These are phyloP conservation scores for Polypedilum pembai DNA, from an alignment of 1,140 invertebrate genomes.

Conservation along the genomic window DNA sequence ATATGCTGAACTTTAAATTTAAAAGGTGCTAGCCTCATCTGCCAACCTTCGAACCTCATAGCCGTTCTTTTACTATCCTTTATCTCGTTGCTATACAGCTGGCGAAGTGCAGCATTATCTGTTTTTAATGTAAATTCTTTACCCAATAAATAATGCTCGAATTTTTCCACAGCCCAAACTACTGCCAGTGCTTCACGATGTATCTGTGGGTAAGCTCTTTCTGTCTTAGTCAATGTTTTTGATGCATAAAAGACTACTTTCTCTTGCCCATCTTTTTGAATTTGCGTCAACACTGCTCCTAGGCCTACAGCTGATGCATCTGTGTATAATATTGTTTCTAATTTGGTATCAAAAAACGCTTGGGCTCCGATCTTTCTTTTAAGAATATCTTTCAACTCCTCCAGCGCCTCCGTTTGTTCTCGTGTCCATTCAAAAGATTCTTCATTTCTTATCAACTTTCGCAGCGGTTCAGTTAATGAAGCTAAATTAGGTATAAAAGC, in stretches of 20 bases:
- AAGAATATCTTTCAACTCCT: slow-evolving; percentile 32
- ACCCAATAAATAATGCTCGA: slow-evolving; percentile 36
- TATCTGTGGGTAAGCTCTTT: slow-evolving; percentile 43
- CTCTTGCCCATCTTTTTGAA: slow-evolving; percentile 28
- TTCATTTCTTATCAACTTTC: slow-evolving; percentile 32
- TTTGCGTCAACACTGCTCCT: slow-evolving; percentile 36
- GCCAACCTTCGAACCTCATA: slow-evolving; percentile 40
- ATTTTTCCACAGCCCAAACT: slow-evolving; percentile 39
- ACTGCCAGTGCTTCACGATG: slow-evolving; percentile 41
- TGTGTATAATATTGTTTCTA: slow-evolving; percentile 34
- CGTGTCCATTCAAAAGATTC: slow-evolving; percentile 29
- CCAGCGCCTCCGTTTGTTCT: slow-evolving; percentile 32
- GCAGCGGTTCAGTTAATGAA: slow-evolving; percentile 35
- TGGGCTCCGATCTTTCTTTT: background rate
- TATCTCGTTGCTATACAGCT: slow-evolving; percentile 35
- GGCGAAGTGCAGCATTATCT: too few species aligned
- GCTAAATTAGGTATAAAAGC: slow-evolving; percentile 38
- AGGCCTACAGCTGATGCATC: slow-evolving; percentile 37
- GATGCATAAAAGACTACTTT: slow-evolving; percentile 30
- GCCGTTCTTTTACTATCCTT: slow-evolving; percentile 32
- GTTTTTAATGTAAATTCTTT: slow-evolving; percentile 40
- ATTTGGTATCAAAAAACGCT: slow-evolving; percentile 30
- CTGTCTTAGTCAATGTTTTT: slow-evolving; percentile 39
- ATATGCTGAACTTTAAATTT: slow-evolving; percentile 38
- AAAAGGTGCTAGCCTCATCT: slow-evolving; percentile 38